Evolutionary conservation across 2,888 invertebrate species (phyloP), one percentile per base, ranked within the genome.

Genomic region (Drosophila borborema): DNA sequence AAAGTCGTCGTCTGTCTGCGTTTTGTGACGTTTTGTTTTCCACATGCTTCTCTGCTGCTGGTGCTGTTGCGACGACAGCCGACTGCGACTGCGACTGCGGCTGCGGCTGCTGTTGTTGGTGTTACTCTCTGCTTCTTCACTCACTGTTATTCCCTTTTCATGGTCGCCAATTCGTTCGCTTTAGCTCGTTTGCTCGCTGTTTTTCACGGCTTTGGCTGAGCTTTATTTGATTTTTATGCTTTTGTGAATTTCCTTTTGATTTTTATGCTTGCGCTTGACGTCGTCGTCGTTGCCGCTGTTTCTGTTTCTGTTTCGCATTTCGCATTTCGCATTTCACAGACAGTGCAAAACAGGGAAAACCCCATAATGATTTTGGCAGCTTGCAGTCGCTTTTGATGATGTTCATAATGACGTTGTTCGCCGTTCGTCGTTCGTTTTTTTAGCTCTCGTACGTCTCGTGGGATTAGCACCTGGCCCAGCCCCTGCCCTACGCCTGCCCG

Each of bases 201-300:
- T 70, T 75, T 74, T 77, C 71, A 77, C 68, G 60, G 72, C 77
- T 76, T 76, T 77, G 66, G 40, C 49, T 60, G 18, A 65, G 61
- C 62, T 80, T 80, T 75, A 88, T 84, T 86, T 86, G 81, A 83
- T 80, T 82, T 86, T 80, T 87, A 83, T 87, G 85, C 77, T 89
- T 51, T 86, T 74, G 73, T 69, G 80, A 73, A 80, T 86, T 82
- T 81, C 67, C 75, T 77, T 82, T 83, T 82, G 86, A 76, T 87
- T 73, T 77, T 70, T 56, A 59, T 55, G 56, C 38, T 69, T 74
- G 49, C 64, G 68, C 55, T 58, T 68, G 64, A 56, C 53, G 6
- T 20, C 20, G 20, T 14, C 20, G 20, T 14, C 20, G 3, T 18
- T 12, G 6, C 20, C 6, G 2, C 14, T 72, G 46, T 64, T 61